Evolutionary conservation across 1,140 invertebrate genomes (phyloP).

Genomic region (Nilaparvata lugens): DNA sequence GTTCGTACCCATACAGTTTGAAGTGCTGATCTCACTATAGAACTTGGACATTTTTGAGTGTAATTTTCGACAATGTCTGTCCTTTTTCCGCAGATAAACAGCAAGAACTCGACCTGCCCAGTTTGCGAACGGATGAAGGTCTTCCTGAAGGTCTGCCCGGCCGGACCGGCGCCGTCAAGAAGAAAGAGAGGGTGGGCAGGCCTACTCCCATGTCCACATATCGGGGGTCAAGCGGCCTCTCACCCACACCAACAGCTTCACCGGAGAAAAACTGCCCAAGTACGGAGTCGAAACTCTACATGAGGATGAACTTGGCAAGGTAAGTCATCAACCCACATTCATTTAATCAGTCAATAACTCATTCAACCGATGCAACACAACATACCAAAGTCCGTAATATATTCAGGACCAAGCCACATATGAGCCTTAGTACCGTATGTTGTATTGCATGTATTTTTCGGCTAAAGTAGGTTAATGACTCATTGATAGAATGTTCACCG

Average conservation of each 20-base stretch:
- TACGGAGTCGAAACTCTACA: conserved; percentile 86
- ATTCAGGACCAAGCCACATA: too few relatives aligned
- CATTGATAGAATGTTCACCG: too few relatives aligned
- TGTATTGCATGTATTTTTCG: too few relatives aligned
- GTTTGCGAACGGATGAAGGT: conserved; percentile 67
- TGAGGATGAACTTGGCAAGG: conserved; percentile 80
- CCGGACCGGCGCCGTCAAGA: conserved; percentile 27
- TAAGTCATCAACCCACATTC: too few relatives aligned
- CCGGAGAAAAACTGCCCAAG: conserved; percentile 76
- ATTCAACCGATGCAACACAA: too few relatives aligned
- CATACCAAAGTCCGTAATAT: too few relatives aligned
- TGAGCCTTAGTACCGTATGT: too few relatives aligned
- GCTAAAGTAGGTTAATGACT: too few relatives aligned
- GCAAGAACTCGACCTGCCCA: conserved; percentile 88
- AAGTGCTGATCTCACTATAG: conserved; percentile 98
- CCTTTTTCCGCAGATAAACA: conserved; percentile 72
- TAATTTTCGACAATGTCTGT: conserved; percentile 45
- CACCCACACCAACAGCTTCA: conserved; percentile 85
- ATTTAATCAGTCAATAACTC: too few relatives aligned
- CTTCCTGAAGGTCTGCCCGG: conserved; percentile 27
- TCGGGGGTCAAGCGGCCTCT: conserved; percentile 79
- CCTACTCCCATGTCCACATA: conserved; percentile 74
- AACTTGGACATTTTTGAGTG: conserved; percentile 98
- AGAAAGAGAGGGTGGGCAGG: conserved; percentile 47
- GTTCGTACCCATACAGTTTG: conserved; percentile 96